phyloP scores from a whole-genome alignment of 2,888 invertebrate species.

The Drosophila heteroneura region DNA sequence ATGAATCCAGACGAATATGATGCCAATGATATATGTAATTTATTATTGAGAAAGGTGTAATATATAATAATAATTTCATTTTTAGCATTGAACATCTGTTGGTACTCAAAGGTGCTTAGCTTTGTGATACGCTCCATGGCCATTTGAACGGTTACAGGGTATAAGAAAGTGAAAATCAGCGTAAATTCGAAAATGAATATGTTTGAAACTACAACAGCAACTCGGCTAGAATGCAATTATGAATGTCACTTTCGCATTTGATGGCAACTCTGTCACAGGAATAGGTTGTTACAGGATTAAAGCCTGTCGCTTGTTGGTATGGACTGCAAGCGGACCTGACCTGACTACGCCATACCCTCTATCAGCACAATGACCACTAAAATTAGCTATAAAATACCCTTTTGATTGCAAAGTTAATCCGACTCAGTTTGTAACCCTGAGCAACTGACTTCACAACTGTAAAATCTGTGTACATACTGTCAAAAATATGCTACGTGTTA shows the following conservation, averaged over 20 bases:
- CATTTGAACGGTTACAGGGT: not conserved
- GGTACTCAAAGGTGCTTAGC: not conserved
- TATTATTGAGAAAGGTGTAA: not conserved
- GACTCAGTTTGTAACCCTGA: not conserved
- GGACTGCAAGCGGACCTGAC: not conserved
- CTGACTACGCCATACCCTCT: not conserved
- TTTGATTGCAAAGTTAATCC: not conserved
- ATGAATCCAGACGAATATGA: not conserved
- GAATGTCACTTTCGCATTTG: not conserved
- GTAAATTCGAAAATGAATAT: slow-evolving; percentile 2
- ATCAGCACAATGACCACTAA: not conserved
- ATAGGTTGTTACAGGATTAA: not conserved
- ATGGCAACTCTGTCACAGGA: slow-evolving; percentile 2
- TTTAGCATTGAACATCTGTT: not conserved
- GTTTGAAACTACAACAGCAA: slow-evolving; percentile 9
- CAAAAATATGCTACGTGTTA: not conserved
- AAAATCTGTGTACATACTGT: too few relatives aligned
- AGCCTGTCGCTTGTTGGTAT: not conserved
- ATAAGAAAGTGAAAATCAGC: slow-evolving; percentile 18
- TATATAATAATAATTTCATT: too few relatives aligned
- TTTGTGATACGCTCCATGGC: not conserved
- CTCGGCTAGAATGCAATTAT: not conserved
- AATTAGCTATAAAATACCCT: not conserved
- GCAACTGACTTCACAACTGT: too few relatives aligned
- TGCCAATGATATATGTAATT: not conserved